A percentile compares a stretch with the other conserved stretches of the same genome.
Evolutionary conservation across 2,797 vertebrate genomes (phyloP).

Genomic region (Nannoperca australis): DNA sequence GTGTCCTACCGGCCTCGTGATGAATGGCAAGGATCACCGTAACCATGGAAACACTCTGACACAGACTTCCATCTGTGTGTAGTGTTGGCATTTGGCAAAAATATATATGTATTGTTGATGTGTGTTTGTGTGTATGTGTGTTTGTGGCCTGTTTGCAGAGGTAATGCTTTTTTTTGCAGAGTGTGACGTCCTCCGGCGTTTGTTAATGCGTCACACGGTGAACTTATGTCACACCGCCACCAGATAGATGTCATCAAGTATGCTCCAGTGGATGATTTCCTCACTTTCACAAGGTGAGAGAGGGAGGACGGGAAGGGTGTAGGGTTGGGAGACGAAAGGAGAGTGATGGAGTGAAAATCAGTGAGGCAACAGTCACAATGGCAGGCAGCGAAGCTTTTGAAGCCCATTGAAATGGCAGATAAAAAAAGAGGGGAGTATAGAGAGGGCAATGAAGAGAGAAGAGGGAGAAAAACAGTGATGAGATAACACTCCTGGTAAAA

Average conservation of each 20-base stretch:
- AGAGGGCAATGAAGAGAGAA: conserved; percentile 21
- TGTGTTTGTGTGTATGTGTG: background rate
- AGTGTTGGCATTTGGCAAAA: conserved; percentile 33
- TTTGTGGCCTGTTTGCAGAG: conserved; percentile 7
- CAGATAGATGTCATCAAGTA: conserved; percentile 38
- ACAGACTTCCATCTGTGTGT: conserved; percentile 32
- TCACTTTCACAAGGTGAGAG: conserved; percentile 16
- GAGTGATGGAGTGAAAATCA: conserved; percentile 39
- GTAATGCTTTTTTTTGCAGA: conserved; percentile 5
- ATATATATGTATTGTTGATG: background rate
- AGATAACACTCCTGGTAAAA: conserved; percentile 51
- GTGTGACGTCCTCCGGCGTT: conserved; percentile 19
- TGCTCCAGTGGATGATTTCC: conserved; percentile 21
- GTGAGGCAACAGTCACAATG: conserved; percentile 40
- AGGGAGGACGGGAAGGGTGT: background rate
- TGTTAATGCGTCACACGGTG: conserved; percentile 33
- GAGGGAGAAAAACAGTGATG: conserved; percentile 26
- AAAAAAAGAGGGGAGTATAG: conserved; percentile 29
- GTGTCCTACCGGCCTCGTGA: conserved; percentile 59
- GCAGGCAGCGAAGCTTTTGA: conserved; percentile 33
- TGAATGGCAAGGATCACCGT: conserved; percentile 47
- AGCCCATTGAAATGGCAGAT: conserved; percentile 49
- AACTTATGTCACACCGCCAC: conserved; percentile 33
- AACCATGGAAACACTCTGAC: conserved; percentile 69
- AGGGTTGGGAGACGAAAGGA: background rate